These are phyloP conservation scores for Urocitellus parryii DNA, from an alignment of 2,113 vertebrate genomes.

Conservation along the genomic window DNA sequence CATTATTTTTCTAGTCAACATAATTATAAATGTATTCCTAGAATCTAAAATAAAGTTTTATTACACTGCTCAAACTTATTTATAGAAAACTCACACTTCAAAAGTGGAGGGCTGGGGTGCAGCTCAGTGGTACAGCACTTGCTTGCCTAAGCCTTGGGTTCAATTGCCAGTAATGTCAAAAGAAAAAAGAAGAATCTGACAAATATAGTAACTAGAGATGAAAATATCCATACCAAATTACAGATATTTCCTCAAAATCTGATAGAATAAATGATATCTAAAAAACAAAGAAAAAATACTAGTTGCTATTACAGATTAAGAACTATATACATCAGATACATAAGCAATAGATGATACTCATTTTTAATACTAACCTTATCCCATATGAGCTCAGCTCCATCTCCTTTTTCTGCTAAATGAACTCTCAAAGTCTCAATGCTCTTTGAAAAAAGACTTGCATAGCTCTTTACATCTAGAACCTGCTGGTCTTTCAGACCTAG, in stretches of 20 bases:
- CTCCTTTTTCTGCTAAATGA: constrained; percentile 93
- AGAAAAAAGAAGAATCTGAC: not conserved
- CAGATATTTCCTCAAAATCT: constrained; percentile 5
- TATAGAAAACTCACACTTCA: constrained; percentile 33
- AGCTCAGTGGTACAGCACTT: too few species aligned
- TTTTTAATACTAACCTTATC: constrained; percentile 93
- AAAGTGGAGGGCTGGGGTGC: not conserved
- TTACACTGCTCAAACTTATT: not conserved
- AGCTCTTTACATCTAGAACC: constrained; percentile 93
- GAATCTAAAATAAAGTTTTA: constrained; percentile 37
- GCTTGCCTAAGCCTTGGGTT: too few species aligned
- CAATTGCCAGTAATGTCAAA: too few species aligned
- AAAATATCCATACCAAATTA: constrained; percentile 11
- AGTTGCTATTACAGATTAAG: constrained; percentile 16
- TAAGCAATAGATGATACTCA: not conserved
- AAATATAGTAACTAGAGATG: not conserved
- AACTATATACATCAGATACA: not conserved
- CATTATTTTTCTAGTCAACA: not conserved
- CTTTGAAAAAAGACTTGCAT: constrained; percentile 92
- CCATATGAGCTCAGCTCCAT: constrained; percentile 95
- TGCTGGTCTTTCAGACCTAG: constrained; percentile 96
- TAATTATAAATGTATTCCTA: not conserved
- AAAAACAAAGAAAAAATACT: not conserved
- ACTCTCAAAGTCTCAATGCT: constrained; percentile 94
- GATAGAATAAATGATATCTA: not conserved